A percentile compares a stretch with the other conserved stretches of the same genome.
phyloP scores from a whole-genome alignment of 2,888 invertebrate genomes.

The Calliopum simillimum region DNA sequence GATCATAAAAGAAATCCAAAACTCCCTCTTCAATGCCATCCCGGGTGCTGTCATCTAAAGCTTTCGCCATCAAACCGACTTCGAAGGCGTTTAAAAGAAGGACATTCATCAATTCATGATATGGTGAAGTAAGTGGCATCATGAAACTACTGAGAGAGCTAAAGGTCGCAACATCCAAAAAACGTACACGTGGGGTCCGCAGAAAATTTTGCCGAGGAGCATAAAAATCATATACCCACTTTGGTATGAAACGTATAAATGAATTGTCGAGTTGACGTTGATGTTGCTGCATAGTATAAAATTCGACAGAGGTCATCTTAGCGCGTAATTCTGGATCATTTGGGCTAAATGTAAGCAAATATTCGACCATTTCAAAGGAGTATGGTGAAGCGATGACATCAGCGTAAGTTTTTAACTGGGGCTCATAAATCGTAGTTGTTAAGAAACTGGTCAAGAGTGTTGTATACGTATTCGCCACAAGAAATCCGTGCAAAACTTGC shows the following conservation, averaged over 20 bases:
- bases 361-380: conserved; percentile 22
- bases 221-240: no score
- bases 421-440: no score
- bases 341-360: conserved; percentile 1
- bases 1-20: no score
- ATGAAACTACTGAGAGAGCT: not conserved
- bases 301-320: conserved; percentile 23
- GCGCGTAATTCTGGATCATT: conserved; percentile 10
- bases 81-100: not conserved
- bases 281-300: conserved; percentile 22
- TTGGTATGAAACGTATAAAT: conserved; percentile 32
- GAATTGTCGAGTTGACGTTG: conserved; percentile 33
- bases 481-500: no score
- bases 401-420: no score
- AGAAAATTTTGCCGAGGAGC: conserved; percentile 34
- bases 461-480: no score
- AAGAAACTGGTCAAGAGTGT: no score
- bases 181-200: conserved; percentile 25
- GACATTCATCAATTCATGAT: not conserved
- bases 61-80: not conserved
- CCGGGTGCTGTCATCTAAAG: not conserved
- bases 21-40: not conserved
- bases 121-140: conserved; percentile 4
- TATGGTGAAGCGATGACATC: conserved; percentile 35
- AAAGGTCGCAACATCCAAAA: not conserved